A percentile compares a stretch with the other conserved stretches of the same genome.
Conservation (phyloP, 2,888 invertebrate species). For the Xylota sylvarum region DNA sequence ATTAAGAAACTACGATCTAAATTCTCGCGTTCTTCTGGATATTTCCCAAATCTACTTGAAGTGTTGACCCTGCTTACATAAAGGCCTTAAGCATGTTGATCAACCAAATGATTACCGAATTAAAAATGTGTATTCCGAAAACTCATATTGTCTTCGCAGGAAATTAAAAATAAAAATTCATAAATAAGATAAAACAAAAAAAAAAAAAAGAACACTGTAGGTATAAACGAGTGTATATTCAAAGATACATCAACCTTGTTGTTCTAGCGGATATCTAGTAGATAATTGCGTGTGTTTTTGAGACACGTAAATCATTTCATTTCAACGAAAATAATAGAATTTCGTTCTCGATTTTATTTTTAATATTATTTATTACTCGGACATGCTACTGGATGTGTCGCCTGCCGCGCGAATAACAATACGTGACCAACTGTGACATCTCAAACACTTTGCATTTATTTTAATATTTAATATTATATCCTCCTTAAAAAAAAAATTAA, state of each 20-base stretch:
- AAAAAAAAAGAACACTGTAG: too few species aligned
- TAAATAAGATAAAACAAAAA: constrained; percentile 9
- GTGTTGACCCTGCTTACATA: constrained; percentile 25
- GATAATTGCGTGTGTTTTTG: constrained; percentile 17
- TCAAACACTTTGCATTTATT: constrained; percentile 34
- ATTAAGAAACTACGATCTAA: not conserved
- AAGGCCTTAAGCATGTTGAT: not conserved
- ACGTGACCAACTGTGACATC: constrained; percentile 28
- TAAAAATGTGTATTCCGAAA: not conserved
- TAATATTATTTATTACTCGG: constrained; percentile 29
- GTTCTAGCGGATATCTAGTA: constrained; percentile 4
- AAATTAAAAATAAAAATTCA: constrained; percentile 46
- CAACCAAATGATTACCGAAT: constrained; percentile 18
- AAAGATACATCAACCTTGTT: constrained; percentile 28
- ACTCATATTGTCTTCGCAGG: constrained; percentile 5
- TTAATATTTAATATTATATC: not conserved
- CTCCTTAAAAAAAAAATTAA: not conserved
- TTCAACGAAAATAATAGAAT: constrained; percentile 14
- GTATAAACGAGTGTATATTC: not conserved
- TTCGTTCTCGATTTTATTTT: constrained; percentile 20
- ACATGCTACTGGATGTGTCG: constrained; percentile 16
- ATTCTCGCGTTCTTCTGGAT: not conserved
- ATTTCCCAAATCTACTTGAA: not conserved
- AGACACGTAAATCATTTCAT: constrained; percentile 39
- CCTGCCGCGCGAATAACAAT: constrained; percentile 32